Evolutionary conservation across 2,888 invertebrate genomes (phyloP).

Genomic region (Adelognathus sp.): DNA sequence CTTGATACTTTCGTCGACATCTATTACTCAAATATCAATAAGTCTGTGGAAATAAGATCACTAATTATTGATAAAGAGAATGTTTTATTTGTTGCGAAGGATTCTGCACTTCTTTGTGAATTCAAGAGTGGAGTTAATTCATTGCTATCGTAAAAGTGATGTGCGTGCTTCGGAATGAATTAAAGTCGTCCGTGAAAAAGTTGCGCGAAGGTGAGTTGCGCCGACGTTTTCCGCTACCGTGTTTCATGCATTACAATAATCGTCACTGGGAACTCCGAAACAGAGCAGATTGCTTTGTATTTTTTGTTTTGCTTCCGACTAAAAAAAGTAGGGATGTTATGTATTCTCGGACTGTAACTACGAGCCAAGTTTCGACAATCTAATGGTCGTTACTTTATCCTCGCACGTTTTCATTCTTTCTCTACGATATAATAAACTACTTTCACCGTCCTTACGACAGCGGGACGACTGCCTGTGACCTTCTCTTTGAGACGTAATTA

Average conservation of each 20-base stretch:
- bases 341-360: no score
- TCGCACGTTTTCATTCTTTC: not conserved
- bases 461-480: not conserved
- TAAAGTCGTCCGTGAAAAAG: not conserved
- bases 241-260: not conserved
- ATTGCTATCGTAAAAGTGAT: not conserved
- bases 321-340: not conserved
- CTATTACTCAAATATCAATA: no score
- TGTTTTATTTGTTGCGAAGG: not conserved
- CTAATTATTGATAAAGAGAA: not conserved
- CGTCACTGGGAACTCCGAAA: not conserved
- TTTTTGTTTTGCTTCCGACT: not conserved
- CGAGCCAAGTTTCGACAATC: not conserved
- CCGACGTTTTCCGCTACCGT: not conserved
- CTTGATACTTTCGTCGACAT: slow-evolving; percentile 33
- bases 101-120: not conserved
- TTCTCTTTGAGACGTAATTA: slow-evolving; percentile 31
- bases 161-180: not conserved
- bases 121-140: not conserved
- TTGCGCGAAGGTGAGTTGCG: not conserved
- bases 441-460: not conserved
- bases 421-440: not conserved
- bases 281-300: not conserved
- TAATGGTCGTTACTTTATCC: not conserved
- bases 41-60: not conserved